phyloP scores from a whole-genome alignment of 2,113 vertebrate genomes.

The Nestor notabilis region DNA sequence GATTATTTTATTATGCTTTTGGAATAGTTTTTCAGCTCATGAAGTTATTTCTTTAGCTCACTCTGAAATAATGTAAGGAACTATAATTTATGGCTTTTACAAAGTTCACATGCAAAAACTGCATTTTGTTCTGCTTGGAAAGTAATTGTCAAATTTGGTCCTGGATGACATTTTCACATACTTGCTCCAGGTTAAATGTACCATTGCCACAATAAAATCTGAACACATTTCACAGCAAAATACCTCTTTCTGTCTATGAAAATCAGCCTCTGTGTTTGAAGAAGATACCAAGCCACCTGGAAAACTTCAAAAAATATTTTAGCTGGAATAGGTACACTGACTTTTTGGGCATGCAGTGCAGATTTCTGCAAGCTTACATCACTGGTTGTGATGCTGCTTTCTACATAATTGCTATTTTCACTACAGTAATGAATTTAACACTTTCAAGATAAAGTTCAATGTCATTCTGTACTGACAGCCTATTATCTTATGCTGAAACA shows the following conservation, averaged over 20 bases:
- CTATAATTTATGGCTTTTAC: not conserved
- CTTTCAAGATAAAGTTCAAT: not conserved
- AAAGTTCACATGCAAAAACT: not conserved
- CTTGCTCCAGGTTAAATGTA: conserved; percentile 48
- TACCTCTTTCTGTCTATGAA: conserved; percentile 33
- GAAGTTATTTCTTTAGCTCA: not conserved
- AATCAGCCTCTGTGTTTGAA: conserved; percentile 20
- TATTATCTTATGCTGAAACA: not conserved
- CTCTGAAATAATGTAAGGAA: not conserved
- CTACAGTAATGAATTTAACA: not conserved
- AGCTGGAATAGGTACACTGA: not conserved
- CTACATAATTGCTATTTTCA: not conserved
- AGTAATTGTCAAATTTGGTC: conserved; percentile 13
- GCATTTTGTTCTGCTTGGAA: conserved; percentile 30
- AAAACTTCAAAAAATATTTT: not conserved
- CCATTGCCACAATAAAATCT: not conserved
- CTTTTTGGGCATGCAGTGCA: not conserved
- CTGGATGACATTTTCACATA: conserved; percentile 54
- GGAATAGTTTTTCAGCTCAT: not conserved
- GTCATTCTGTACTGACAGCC: not conserved
- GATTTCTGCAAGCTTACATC: not conserved
- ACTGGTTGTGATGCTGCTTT: not conserved
- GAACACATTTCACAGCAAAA: conserved; percentile 35
- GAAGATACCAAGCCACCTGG: not conserved
- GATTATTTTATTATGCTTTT: not conserved